These are phyloP conservation scores for Microtus agrestis DNA, from an alignment of 2,797 vertebrate genomes.

Conservation along the genomic window DNA sequence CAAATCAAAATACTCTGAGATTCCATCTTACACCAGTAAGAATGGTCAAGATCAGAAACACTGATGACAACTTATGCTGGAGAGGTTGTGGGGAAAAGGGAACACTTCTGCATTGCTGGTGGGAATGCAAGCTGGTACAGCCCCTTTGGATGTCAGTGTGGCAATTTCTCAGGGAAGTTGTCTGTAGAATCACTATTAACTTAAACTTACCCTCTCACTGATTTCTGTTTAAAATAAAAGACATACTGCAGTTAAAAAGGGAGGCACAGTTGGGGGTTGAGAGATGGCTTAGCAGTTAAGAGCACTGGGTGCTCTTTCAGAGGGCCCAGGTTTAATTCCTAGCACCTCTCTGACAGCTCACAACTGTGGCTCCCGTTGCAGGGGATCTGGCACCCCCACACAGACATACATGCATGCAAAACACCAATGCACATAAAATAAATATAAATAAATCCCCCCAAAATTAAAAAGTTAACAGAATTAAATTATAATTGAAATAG, in stretches of 20 bases:
- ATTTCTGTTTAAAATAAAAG: conserved; percentile 57
- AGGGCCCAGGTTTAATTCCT: neutral
- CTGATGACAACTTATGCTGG: too few relatives aligned
- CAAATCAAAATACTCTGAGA: too few relatives aligned
- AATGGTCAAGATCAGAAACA: too few relatives aligned
- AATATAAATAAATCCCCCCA: neutral
- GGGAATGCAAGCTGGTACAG: too few relatives aligned
- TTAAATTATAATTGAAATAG: neutral
- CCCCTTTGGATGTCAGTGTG: too few relatives aligned
- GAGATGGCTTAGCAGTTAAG: neutral
- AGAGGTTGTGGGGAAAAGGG: too few relatives aligned
- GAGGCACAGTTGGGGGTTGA: neutral
- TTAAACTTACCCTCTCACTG: neutral
- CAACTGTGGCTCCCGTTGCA: neutral
- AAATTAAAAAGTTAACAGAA: neutral
- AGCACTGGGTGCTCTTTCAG: neutral
- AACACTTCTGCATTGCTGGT: too few relatives aligned
- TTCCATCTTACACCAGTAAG: too few relatives aligned
- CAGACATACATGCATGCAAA: neutral
- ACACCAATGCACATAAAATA: neutral
- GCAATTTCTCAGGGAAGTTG: neutral
- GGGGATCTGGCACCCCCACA: too few relatives aligned
- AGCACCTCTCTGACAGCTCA: neutral
- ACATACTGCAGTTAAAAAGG: neutral
- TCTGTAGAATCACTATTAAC: neutral